These are phyloP conservation scores for Hermatobates lingyangjiaoensis DNA, from an alignment of 1,140 invertebrate genomes.

Conservation along the genomic window DNA sequence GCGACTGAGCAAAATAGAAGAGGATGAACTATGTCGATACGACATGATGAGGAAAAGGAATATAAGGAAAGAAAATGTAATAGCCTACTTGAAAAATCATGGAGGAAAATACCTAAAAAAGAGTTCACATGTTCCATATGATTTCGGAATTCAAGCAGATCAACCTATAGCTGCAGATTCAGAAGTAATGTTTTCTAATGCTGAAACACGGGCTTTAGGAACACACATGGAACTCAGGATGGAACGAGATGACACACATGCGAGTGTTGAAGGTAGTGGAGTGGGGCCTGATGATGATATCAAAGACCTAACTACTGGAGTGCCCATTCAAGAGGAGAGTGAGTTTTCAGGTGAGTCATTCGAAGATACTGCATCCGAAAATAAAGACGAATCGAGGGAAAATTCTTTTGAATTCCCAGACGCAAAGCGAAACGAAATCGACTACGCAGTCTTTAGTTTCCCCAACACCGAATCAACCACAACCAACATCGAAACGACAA, in stretches of 20 bases:
- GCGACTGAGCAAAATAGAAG: constrained; percentile 13
- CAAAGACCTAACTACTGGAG: too few species aligned
- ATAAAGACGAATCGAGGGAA: too few species aligned
- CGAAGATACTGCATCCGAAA: too few species aligned
- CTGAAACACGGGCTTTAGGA: constrained; percentile 7
- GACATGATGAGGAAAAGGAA: constrained; percentile 4
- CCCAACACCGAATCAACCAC: too few species aligned
- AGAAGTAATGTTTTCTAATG: constrained; percentile 8
- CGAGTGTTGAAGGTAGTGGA: background rate
- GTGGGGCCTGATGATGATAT: too few species aligned
- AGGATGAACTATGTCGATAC: constrained; percentile 16
- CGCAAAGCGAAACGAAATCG: too few species aligned
- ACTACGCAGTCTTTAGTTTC: too few species aligned
- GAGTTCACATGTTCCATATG: background rate
- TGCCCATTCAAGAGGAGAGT: background rate
- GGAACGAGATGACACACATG: background rate
- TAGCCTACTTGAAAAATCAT: too few species aligned
- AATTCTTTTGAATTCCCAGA: too few species aligned
- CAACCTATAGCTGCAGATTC: background rate
- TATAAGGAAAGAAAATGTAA: background rate
- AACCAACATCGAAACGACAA: too few species aligned
- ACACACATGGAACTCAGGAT: constrained; percentile 9
- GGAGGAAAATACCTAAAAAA: background rate
- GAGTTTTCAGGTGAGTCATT: background rate
- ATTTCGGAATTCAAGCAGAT: background rate